Evolutionary conservation across 2,113 vertebrate species (phyloP), one percentile per base, ranked within the genome.

Genomic region (Rissa tridactyla): DNA sequence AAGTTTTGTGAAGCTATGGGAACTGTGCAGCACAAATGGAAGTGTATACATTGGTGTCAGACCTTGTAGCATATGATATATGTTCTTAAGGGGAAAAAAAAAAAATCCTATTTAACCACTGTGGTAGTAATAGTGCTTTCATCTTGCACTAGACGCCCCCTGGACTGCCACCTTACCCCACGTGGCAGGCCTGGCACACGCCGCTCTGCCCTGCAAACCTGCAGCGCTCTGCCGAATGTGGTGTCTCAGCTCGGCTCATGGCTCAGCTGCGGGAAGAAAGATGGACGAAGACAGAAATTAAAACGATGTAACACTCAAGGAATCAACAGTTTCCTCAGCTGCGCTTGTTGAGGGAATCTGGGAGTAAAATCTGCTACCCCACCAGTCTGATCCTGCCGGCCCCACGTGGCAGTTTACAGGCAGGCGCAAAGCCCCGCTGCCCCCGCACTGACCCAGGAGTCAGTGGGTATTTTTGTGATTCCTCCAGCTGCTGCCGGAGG

Each of bases 151-250:
- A 6, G 80, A 25, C 42, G 20, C 2, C 12, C 13, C 34, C 32
- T 13, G 13, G 36, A 11, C 62, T 12, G 30, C 19, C 46, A 29
- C 8, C 20, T 32, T 3, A 16, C 49, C 55, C 19, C 3, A 4
- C 17, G 2, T 10, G 0, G 9, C 70, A 42, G 44, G 16, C 8
- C 42, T 30, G 58, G 38, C 47, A 21, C 0, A 6, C 1, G 0
- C 7, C 0, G 1, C 1, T 8, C 36, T 16, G 49, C 29, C 49
- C n/a, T 47, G 64, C 69, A 70, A 12, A n/a, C 32, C 52, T 40
- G 60, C 44, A 57, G 32, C 32, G 38, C 57, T 15, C n/a, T 8
- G 52, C 51, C n/a, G 46, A 16, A 6, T 1, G 8, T 3, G 22
- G 8, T 6, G 4, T 4, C 77, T 60, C 34, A 32, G 49, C n/a